Evolutionary conservation across 2,113 vertebrate genomes (phyloP).

Genomic region (Rhineura floridana): DNA sequence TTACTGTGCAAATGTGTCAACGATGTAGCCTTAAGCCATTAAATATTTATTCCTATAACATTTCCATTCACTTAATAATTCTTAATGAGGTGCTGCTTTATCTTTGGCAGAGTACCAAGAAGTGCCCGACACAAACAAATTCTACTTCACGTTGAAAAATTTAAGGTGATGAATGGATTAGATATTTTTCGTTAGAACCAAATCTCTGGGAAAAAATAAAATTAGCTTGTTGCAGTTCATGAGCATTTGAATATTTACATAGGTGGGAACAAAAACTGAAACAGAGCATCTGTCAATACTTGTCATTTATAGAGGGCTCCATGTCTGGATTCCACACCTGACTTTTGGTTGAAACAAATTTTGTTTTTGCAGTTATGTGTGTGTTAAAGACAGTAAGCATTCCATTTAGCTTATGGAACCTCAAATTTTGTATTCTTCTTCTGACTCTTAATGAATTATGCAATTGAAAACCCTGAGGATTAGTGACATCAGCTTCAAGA

Average conservation of each 20-base stretch:
- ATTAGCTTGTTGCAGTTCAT: constrained; percentile 27
- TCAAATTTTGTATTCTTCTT: not conserved
- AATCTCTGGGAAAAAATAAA: constrained; percentile 37
- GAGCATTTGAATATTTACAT: constrained; percentile 11
- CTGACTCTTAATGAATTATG: not conserved
- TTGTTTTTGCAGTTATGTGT: not conserved
- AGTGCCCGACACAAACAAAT: not conserved
- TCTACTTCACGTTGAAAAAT: constrained; percentile 22
- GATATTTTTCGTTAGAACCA: not conserved
- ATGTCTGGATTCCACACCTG: not conserved
- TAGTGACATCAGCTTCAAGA: not conserved
- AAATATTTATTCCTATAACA: constrained; percentile 38
- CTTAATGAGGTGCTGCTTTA: constrained; percentile 11
- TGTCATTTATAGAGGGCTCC: constrained; percentile 2
- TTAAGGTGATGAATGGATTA: constrained; percentile 37
- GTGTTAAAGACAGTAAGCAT: constrained; percentile 7
- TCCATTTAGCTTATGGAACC: not conserved
- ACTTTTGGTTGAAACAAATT: not conserved
- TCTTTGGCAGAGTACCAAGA: constrained; percentile 39
- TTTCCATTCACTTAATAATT: constrained; percentile 16
- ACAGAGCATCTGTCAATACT: not conserved
- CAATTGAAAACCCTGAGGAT: not conserved
- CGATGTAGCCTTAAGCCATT: constrained; percentile 34
- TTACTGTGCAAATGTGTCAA: constrained; percentile 29
- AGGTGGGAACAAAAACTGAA: constrained; percentile 15